Percentiles rank a stretch among this genome's conserved stretches.
phyloP scores from a whole-genome alignment of 2,797 vertebrate species.

The Melanotaenia nigrans region DNA sequence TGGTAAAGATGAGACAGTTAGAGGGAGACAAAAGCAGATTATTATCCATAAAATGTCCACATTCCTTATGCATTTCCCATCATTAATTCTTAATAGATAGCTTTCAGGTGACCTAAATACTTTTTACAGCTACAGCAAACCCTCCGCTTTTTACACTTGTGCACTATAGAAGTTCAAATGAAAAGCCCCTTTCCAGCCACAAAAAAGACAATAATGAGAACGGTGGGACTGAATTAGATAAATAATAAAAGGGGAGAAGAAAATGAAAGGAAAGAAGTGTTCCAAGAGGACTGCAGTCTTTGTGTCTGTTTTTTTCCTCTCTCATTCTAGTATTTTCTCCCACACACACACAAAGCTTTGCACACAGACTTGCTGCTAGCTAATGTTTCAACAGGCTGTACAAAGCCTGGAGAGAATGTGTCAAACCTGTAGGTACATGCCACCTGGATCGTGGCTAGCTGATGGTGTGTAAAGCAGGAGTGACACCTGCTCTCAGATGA shows the following conservation, averaged over 20 bases:
- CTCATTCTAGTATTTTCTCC: constrained; percentile 16
- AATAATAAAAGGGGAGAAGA: constrained; percentile 17
- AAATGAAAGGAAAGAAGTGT: constrained; percentile 24
- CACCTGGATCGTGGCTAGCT: constrained; percentile 59
- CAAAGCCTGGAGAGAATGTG: constrained; percentile 42
- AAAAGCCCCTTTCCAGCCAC: constrained; percentile 28
- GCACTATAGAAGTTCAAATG: constrained; percentile 23
- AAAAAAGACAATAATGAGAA: constrained; percentile 30
- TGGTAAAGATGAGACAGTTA: constrained; percentile 58
- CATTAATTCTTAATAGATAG: constrained; percentile 24
- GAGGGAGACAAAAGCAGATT: constrained; percentile 65
- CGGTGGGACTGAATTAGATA: constrained; percentile 1
- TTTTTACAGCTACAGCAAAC: background rate
- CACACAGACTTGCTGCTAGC: constrained; percentile 21
- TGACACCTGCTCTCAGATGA: constrained; percentile 69
- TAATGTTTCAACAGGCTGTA: constrained; percentile 44
- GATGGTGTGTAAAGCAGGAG: constrained; percentile 51
- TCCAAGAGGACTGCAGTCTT: constrained; percentile 31
- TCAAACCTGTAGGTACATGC: constrained; percentile 71
- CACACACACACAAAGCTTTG: constrained; percentile 16
- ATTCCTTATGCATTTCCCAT: constrained; percentile 34
- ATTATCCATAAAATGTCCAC: constrained; percentile 45
- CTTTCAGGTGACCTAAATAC: constrained; percentile 23
- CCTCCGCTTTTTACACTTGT: constrained; percentile 19
- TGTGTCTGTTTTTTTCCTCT: constrained; percentile 18